Conservation (phyloP, 1,140 invertebrate genomes). For the Nasonia longicornis region DNA sequence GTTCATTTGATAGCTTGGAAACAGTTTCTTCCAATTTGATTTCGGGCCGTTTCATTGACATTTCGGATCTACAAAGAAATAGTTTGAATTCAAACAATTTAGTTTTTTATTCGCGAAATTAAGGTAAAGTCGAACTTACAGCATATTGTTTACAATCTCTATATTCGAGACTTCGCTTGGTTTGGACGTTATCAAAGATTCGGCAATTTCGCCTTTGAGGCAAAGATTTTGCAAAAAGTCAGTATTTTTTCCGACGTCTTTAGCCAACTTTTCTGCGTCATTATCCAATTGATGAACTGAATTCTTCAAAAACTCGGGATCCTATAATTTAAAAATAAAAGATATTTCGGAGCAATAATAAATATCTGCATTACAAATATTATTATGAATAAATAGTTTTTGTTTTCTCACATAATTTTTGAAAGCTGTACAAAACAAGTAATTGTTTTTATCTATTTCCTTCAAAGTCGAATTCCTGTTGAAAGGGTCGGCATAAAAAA, state of each 20-base stretch:
- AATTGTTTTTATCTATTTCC: conserved; percentile 24
- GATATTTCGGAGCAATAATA: neutral
- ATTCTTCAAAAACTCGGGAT: neutral
- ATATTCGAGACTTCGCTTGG: neutral
- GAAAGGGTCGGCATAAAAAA: too few relatives aligned
- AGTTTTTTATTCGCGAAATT: neutral
- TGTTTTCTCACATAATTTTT: conserved; percentile 31
- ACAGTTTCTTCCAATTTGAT: conserved; percentile 23
- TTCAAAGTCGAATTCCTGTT: neutral
- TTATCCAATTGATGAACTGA: conserved; percentile 18
- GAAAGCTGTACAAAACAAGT: conserved; percentile 23
- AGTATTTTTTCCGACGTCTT: neutral
- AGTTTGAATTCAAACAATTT: neutral
- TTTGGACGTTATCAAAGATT: conserved; percentile 18
- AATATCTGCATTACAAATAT: too few relatives aligned
- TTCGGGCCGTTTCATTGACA: conserved; percentile 30
- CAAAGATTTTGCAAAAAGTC: neutral
- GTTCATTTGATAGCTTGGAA: neutral
- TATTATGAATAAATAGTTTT: neutral
- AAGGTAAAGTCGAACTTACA: conserved; percentile 23
- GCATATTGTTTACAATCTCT: conserved; percentile 24
- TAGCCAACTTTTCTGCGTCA: neutral
- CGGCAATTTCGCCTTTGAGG: neutral
- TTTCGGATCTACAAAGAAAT: conserved; percentile 31
- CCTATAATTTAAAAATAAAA: conserved; percentile 25